Evolutionary conservation across 2,113 vertebrate genomes (phyloP).

Genomic region (Isurus oxyrinchus): DNA sequence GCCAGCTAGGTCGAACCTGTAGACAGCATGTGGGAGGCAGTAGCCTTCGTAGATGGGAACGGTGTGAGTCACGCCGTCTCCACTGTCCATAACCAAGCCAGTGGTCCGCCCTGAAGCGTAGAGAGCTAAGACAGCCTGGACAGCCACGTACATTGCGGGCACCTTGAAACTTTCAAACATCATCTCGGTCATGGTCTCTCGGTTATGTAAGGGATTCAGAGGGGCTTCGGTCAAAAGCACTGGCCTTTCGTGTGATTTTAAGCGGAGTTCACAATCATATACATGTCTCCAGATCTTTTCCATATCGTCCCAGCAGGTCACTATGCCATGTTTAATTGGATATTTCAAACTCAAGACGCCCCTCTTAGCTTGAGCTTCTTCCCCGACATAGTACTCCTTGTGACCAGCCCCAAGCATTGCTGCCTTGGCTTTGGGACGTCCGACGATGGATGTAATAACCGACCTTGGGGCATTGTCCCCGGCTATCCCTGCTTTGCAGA

Average conservation of each 20-base stretch:
- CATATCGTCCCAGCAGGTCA: constrained; percentile 43
- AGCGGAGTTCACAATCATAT: constrained; percentile 46
- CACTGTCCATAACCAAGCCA: constrained; percentile 50
- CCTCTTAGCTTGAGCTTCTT: constrained; percentile 43
- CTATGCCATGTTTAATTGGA: constrained; percentile 45
- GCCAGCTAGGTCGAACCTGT: constrained; percentile 49
- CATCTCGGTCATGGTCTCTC: constrained; percentile 48
- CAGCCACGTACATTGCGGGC: constrained; percentile 49
- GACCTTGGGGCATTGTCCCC: constrained; percentile 49
- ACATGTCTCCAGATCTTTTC: constrained; percentile 50
- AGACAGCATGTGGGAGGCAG: constrained; percentile 47
- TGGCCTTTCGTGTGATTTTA: constrained; percentile 44
- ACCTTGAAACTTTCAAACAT: constrained; percentile 53
- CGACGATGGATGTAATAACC: constrained; percentile 40
- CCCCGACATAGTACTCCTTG: constrained; percentile 38
- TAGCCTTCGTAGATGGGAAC: constrained; percentile 45
- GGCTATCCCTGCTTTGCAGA: constrained; percentile 49
- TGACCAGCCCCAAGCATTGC: neutral
- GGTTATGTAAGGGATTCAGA: constrained; percentile 48
- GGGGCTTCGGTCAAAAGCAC: constrained; percentile 52
- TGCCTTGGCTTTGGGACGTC: constrained; percentile 41
- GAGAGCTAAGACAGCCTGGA: constrained; percentile 49
- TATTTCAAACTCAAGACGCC: constrained; percentile 40
- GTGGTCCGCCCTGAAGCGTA: constrained; percentile 49
- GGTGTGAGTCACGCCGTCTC: constrained; percentile 49